These are phyloP conservation scores for Diarsia dahlii DNA, from an alignment of 2,888 invertebrate species.

Conservation along the genomic window DNA sequence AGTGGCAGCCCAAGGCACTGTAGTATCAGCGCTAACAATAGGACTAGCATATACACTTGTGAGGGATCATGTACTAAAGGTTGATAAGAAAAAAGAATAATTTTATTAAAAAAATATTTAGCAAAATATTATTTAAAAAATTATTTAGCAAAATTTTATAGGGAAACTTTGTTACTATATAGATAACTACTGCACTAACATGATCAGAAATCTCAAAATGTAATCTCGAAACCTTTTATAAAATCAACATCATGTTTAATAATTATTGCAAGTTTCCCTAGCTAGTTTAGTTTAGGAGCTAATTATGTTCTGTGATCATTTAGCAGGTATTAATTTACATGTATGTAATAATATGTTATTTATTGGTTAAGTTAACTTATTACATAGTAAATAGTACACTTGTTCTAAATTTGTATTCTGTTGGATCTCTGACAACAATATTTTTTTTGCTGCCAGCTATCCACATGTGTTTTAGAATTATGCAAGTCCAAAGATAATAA, in stretches of 20 bases:
- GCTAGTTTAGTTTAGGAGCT: constrained; percentile 63
- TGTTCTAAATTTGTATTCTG: constrained; percentile 39
- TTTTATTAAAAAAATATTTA: constrained; percentile 15
- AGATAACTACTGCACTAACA: constrained; percentile 29
- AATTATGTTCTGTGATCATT: constrained; percentile 78
- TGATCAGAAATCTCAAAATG: constrained; percentile 59
- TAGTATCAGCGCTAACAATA: constrained; percentile 93
- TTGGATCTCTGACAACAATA: constrained; percentile 57
- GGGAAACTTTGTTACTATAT: constrained; percentile 45
- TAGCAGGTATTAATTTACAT: constrained; percentile 72
- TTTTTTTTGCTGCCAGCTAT: constrained; percentile 37
- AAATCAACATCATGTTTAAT: constrained; percentile 2
- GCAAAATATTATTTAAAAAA: constrained; percentile 30
- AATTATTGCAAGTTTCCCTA: constrained; percentile 62
- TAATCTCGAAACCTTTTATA: constrained; percentile 37
- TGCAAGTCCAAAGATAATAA: constrained; percentile 36
- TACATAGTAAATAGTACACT: constrained; percentile 39
- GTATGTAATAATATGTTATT: constrained; percentile 65
- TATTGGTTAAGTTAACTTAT: constrained; percentile 59
- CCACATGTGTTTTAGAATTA: constrained; percentile 21
- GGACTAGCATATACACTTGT: constrained; percentile 94
- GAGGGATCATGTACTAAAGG: constrained; percentile 87
- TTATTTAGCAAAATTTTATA: constrained; percentile 34
- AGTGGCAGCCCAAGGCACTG: constrained; percentile 96
- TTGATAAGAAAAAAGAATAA: constrained; percentile 76